A percentile compares a stretch with the other conserved stretches of the same genome.
These are phyloP conservation scores for Umimayanthus kanabou DNA, from an alignment of 92 coral and sea anemone genomes.

Conservation along the genomic window DNA sequence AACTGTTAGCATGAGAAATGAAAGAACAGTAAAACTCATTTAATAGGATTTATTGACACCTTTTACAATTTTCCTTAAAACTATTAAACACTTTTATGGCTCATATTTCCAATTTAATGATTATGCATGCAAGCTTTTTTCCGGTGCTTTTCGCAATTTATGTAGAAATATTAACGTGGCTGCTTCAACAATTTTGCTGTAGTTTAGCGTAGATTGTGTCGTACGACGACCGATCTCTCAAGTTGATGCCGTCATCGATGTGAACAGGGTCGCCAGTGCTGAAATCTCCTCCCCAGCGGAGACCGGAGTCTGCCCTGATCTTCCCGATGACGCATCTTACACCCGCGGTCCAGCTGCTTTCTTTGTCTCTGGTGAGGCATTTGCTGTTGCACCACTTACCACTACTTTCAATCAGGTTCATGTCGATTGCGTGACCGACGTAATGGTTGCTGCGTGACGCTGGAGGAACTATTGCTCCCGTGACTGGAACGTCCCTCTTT, in stretches of 20 bases:
- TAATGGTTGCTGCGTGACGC: slow-evolving; percentile 56
- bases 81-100: background rate
- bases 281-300: slow-evolving; percentile 79
- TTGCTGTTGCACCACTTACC: slow-evolving; percentile 44
- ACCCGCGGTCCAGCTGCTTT: background rate
- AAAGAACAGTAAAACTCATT: too few species aligned
- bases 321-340: slow-evolving; percentile 38
- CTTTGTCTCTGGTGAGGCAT: slow-evolving; percentile 29
- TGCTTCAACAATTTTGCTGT: slow-evolving; percentile 42
- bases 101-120: background rate
- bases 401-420: slow-evolving; percentile 34
- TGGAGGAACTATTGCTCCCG: slow-evolving; percentile 57
- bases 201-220: slow-evolving; percentile 25
- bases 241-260: slow-evolving; percentile 59
- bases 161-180: too few species aligned
- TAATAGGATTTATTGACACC: too few species aligned
- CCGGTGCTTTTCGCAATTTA: too few species aligned
- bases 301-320: slow-evolving; percentile 37
- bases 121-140: too few species aligned
- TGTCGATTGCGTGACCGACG: slow-evolving; percentile 65
- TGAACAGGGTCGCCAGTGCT: slow-evolving; percentile 43
- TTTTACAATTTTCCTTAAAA: too few species aligned
- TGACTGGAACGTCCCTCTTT: background rate
- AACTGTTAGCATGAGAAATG: too few species aligned
- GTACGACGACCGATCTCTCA: slow-evolving; percentile 12